Evolutionary conservation across 2,888 invertebrate species (phyloP).

Genomic region (Andrena trimmerana): DNA sequence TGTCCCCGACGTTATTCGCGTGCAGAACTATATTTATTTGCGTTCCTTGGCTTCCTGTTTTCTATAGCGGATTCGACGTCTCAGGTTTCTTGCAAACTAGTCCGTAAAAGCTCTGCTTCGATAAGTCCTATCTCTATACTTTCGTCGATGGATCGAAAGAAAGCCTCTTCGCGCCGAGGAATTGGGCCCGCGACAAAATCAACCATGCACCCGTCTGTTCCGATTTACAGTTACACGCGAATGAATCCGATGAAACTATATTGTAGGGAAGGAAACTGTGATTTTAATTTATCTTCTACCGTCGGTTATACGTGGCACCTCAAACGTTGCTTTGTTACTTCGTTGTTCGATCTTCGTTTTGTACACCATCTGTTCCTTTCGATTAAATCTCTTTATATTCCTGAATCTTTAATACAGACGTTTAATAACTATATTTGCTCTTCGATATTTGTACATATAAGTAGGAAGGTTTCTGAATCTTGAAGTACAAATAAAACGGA

Average conservation of each 20-base stretch:
- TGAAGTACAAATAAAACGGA: slow-evolving; percentile 31
- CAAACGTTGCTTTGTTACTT: background rate
- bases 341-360: background rate
- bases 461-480: slow-evolving; percentile 7
- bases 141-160: slow-evolving; percentile 12
- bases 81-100: slow-evolving; percentile 34
- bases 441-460: slow-evolving; percentile 5
- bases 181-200: slow-evolving; percentile 2
- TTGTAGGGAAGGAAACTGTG: slow-evolving; percentile 69
- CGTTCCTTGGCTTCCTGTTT: slow-evolving; percentile 14
- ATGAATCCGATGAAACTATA: background rate
- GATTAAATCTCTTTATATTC: background rate
- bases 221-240: background rate
- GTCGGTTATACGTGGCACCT: slow-evolving; percentile 32
- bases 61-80: slow-evolving; percentile 17
- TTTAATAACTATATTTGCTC: background rate
- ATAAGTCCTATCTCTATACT: slow-evolving; percentile 17
- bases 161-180: background rate
- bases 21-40: slow-evolving; percentile 18
- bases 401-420: background rate
- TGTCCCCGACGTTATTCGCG: slow-evolving; percentile 15
- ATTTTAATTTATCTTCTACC: slow-evolving; percentile 74
- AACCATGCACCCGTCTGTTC: background rate
- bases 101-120: slow-evolving; percentile 25
- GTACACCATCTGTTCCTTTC: background rate